phyloP scores from a whole-genome alignment of 1,140 invertebrate genomes.

The Drosophila melanica region DNA sequence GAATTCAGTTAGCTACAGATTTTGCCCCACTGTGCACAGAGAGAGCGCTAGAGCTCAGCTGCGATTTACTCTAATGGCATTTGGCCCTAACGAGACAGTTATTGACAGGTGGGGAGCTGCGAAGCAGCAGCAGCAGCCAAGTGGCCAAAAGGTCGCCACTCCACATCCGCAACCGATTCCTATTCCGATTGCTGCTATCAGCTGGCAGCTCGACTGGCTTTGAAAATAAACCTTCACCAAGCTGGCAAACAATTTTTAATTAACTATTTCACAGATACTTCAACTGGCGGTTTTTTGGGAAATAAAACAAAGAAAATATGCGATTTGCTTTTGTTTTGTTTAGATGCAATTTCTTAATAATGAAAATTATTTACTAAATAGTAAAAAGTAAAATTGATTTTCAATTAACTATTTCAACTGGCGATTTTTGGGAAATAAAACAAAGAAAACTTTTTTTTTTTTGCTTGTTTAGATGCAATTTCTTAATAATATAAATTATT shows the following conservation, averaged over 20 bases:
- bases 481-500: no score
- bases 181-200: neutral
- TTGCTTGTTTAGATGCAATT: no score
- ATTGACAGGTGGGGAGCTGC: conserved; percentile 38
- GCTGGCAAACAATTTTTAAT: neutral
- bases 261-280: no score
- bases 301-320: no score
- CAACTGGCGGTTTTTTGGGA: no score
- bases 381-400: neutral
- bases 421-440: no score
- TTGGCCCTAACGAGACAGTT: conserved; percentile 45
- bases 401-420: no score
- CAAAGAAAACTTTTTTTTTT: no score
- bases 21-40: conserved; percentile 4
- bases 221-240: neutral
- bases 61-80: conserved; percentile 49
- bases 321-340: no score
- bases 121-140: conserved; percentile 6
- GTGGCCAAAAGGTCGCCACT: conserved; percentile 7
- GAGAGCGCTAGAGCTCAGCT: conserved; percentile 14
- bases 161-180: conserved; percentile 2
- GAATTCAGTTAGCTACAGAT: conserved; percentile 49
- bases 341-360: no score
- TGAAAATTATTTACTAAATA: no score
- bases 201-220: no score